Evolutionary conservation across 2,888 invertebrate species (phyloP), one percentile per base, ranked within the genome.

Genomic region (Plusia festucae): DNA sequence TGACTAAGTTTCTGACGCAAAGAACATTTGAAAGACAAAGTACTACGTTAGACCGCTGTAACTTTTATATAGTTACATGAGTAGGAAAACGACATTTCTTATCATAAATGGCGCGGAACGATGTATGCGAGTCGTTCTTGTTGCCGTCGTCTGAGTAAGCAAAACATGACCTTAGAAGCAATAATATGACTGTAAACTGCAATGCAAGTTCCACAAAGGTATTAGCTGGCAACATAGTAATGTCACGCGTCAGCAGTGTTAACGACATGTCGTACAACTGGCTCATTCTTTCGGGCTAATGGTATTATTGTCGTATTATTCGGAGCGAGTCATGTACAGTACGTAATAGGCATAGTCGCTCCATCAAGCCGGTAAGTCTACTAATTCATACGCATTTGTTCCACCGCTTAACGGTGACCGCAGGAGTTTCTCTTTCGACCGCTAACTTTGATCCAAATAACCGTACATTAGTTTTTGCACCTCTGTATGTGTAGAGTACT

Each of bases 311-410:
- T 82, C 73, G 74, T 77, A 85, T 85, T 82, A 83, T 76, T 79
- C 73, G 78, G 83, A 84, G 82, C 86, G 77, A 82, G 80, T 82
- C 83, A 82, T 79, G 81, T 83, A 71, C 78, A 65, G 58, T 64
- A 70, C 60, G 57, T 82, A 71, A 73, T 64, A 67, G 58, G 60
- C 61, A 74, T 64, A 72, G 70, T 76, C 79, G 82, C 81, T 78
- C 75, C 69, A 82, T 80, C 76, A 70, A 78, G 70, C 75, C 76
- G 70, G 67, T 75, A 80, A 84, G 79, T 80, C 78, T 78, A 67
- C 74, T 85, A 83, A 86, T 85, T 82, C 81, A 73, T 78, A 77
- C 63, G 63, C 76, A 87, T 89, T 85, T 79, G 88, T 88, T 89
- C 85, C 86, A 82, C 85, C 78, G 78, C 66, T 60, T 78, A 73